phyloP scores from a whole-genome alignment of 2,888 invertebrate species.

The Epinotia bilunana region DNA sequence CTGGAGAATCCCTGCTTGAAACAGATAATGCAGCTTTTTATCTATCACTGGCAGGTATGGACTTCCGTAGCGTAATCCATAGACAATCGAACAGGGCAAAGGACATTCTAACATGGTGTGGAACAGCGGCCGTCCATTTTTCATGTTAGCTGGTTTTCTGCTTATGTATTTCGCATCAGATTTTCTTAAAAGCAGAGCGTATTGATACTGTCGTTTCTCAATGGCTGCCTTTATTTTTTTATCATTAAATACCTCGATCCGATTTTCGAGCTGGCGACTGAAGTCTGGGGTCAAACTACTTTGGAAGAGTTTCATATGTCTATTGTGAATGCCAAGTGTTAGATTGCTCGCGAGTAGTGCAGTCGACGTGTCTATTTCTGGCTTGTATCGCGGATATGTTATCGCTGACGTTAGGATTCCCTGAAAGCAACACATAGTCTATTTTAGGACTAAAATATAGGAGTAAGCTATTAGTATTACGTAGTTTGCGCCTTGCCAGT shows the following conservation, averaged over 20 bases:
- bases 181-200: constrained; percentile 79
- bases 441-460: constrained; percentile 21
- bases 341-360: constrained; percentile 65
- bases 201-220: constrained; percentile 70
- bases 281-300: constrained; percentile 60
- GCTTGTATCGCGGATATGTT: constrained; percentile 69
- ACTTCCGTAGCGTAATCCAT: constrained; percentile 84
- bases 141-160: constrained; percentile 63
- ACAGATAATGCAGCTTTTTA: constrained; percentile 71
- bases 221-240: constrained; percentile 67
- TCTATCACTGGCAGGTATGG: constrained; percentile 81
- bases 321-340: constrained; percentile 70
- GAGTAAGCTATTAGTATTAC: background rate
- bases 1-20: constrained; percentile 80
- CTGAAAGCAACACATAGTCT: constrained; percentile 59
- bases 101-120: constrained; percentile 81
- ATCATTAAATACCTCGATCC: constrained; percentile 71
- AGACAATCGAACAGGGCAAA: constrained; percentile 83
- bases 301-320: constrained; percentile 66
- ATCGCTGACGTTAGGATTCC: constrained; percentile 76
- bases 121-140: constrained; percentile 74
- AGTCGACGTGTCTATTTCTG: constrained; percentile 62
- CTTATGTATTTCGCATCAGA: constrained; percentile 69
- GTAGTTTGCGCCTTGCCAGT: background rate
- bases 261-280: constrained; percentile 59